Base-by-base conservation (phyloP, 2,797 vertebrate genomes). In the Girardinus metallicus region DNA sequence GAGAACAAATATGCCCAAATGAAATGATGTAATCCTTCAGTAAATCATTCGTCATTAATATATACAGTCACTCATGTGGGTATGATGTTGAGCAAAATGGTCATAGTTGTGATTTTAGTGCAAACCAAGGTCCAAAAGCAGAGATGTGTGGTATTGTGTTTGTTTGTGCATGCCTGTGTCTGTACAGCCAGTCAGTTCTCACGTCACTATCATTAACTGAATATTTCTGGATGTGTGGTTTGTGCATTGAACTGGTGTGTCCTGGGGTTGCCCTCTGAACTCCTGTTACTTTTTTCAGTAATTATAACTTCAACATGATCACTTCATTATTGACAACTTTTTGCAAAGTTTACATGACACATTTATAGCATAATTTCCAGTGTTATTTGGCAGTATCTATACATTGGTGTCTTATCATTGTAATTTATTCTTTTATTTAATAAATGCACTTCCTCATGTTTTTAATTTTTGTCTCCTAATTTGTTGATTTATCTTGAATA, bases 361-460 rank as follows among this genome's bases (percentile, higher is more conserved):
- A 88, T 86, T 43, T 91, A 78, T 89, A 84, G 83, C 81, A 90
- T 87, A 53, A 86, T 85, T 86, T 83, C 77, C 75, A 85, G 84
- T 91, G 82, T 88, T 90, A 74, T 77, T 74, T 87, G 92, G 73
- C 90, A 76, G 83, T 92, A 86, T 93, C 91, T 93, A 85, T 90
- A 86, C 79, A 89, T 93, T 91, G 79, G 83, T 92, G 91, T 94
- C 78, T 90, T 94, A 90, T 94, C 93, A 93, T 95, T 94, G 89
- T 92, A 92, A 94, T 89, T 93, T 94, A 91, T 94, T 93, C 82
- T 92, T 93, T 60, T 91, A 91, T 94, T 94, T 92, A 95, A 95
- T 96, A 95, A 95, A 94, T 81, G 49, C 84, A 88, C 79, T 87
- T 93, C 85, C 83, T 85, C 89, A 93, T 89, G 75, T 81, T 81